Conservation (phyloP, 2,113 vertebrate genomes). For the Cepphus grylle region DNA sequence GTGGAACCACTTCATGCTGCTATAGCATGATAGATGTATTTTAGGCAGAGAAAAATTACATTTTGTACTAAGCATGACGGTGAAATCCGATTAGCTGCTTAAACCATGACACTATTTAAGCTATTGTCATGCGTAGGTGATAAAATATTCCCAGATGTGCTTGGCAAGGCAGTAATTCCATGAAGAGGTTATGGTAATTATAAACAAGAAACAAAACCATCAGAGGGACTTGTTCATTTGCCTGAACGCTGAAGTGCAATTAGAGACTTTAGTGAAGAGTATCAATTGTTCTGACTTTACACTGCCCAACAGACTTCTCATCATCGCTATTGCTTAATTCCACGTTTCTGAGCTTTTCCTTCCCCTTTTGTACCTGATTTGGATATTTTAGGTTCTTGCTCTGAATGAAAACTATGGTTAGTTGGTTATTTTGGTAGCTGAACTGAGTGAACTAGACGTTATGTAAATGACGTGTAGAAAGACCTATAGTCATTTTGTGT, state of each 20-base stretch:
- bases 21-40: background rate
- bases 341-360: background rate
- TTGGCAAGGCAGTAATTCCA: background rate
- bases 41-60: background rate
- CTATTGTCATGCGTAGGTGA: background rate
- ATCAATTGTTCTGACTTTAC: background rate
- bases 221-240: background rate
- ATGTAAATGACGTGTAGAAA: background rate
- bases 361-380: background rate
- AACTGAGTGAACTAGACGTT: background rate
- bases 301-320: background rate
- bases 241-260: background rate
- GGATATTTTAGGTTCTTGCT: background rate
- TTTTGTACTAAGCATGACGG: background rate
- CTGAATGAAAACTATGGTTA: background rate
- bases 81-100: slow-evolving; percentile 35
- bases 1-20: background rate
- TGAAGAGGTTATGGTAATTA: background rate
- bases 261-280: background rate
- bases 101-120: background rate
- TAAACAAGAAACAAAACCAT: background rate
- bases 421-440: background rate
- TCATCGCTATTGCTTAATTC: background rate
- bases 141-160: background rate
- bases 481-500: background rate